These are phyloP conservation scores for Chamaetylas fuelleborni DNA, from an alignment of 2,113 vertebrate species.

Conservation along the genomic window DNA sequence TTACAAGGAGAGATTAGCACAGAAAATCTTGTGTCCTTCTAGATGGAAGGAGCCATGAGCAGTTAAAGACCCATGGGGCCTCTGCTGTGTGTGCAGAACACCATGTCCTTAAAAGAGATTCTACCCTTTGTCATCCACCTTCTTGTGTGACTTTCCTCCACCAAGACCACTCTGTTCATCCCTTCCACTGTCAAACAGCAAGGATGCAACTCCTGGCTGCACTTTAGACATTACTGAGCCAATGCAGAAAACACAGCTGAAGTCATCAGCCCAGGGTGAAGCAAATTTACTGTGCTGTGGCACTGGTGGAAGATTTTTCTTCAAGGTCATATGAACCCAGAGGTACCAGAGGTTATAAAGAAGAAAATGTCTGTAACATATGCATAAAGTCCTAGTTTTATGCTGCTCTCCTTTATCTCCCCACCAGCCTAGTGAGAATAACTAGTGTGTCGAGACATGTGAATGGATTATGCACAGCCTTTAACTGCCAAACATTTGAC, in stretches of 20 bases:
- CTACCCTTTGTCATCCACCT: neutral
- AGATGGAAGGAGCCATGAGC: fast-evolving
- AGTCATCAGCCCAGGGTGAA: neutral
- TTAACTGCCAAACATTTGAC: neutral
- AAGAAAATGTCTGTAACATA: neutral
- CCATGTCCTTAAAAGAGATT: neutral
- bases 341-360: neutral
- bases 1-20: neutral
- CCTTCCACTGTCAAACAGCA: neutral
- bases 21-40: neutral
- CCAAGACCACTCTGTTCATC: fast-evolving
- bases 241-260: neutral
- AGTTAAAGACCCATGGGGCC: neutral
- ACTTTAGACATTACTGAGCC: neutral
- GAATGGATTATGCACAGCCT: neutral
- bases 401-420: neutral
- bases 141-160: neutral
- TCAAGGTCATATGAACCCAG: neutral
- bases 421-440: neutral
- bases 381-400: fast-evolving
- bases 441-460: neutral
- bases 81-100: neutral
- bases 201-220: neutral
- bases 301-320: neutral
- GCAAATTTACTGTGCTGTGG: neutral